Percentiles rank a stretch among this genome's conserved stretches.
phyloP scores from a whole-genome alignment of 2,888 invertebrate genomes.

The Drosophila ustulata region DNA sequence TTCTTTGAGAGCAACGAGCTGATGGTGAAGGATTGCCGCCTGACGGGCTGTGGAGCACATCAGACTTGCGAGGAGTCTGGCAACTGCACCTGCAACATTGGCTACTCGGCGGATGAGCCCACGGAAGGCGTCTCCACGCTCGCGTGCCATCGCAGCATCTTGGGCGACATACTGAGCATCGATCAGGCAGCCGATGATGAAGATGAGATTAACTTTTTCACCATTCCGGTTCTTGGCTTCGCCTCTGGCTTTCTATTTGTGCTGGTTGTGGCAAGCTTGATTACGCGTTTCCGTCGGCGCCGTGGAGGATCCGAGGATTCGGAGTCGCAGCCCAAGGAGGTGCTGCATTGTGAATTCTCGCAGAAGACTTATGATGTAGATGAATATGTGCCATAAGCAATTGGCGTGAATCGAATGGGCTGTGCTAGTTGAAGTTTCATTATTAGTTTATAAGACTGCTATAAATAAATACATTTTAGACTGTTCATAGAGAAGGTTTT shows the following conservation, averaged over 20 bases:
- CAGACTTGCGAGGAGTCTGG: constrained; percentile 57
- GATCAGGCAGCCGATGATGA: constrained; percentile 65
- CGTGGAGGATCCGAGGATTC: constrained; percentile 10
- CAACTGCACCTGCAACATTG: constrained; percentile 52
- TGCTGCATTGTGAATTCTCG: constrained; percentile 60
- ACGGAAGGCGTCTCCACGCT: constrained; percentile 10
- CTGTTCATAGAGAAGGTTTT: constrained; percentile 15
- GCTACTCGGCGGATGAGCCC: constrained; percentile 46
- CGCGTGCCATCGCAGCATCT: constrained; percentile 48
- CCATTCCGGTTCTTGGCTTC: constrained; percentile 66
- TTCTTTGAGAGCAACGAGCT: constrained; percentile 70
- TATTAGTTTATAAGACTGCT: constrained; percentile 42
- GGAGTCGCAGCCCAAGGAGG: constrained; percentile 37
- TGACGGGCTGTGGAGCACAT: constrained; percentile 52
- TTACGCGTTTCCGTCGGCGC: constrained; percentile 25
- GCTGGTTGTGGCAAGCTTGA: constrained; percentile 49
- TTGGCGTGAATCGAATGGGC: constrained; percentile 22
- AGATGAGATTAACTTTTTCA: constrained; percentile 55
- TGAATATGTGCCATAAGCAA: constrained; percentile 65
- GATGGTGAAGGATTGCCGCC: constrained; percentile 32
- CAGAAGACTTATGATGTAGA: constrained; percentile 67
- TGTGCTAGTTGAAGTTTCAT: constrained; percentile 62
- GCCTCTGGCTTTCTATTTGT: constrained; percentile 51
- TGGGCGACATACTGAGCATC: constrained; percentile 56
- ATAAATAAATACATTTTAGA: constrained; percentile 37